These are phyloP conservation scores for Glyptemys insculpta DNA, from an alignment of 2,797 vertebrate genomes.

Conservation along the genomic window DNA sequence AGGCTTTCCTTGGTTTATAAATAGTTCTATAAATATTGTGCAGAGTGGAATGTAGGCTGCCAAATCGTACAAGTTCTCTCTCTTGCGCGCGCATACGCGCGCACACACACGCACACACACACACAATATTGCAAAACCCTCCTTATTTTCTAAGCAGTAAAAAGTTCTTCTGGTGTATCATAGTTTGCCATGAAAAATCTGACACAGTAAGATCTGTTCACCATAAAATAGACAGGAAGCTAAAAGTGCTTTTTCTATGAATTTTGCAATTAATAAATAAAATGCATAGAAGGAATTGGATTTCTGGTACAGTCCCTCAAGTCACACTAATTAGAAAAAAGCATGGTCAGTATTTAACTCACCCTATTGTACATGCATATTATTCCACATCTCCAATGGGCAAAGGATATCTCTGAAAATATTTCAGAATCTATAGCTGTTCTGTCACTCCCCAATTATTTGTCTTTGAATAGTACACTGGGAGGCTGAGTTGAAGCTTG, in stretches of 20 bases:
- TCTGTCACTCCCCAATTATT: not conserved
- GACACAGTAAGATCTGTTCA: not conserved
- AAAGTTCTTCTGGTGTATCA: not conserved
- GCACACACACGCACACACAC: too few species aligned
- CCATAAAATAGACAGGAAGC: not conserved
- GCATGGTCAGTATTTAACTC: not conserved
- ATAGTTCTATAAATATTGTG: not conserved
- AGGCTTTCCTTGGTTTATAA: not conserved
- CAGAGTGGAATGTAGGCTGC: not conserved
- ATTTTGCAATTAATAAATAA: not conserved
- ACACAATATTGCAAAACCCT: not conserved
- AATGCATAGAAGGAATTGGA: not conserved
- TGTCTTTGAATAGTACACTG: not conserved
- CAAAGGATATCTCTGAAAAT: not conserved
- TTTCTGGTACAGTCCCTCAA: not conserved
- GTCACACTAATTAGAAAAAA: not conserved
- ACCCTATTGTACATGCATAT: not conserved
- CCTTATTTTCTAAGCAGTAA: not conserved
- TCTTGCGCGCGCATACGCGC: too few species aligned
- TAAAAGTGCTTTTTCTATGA: not conserved
- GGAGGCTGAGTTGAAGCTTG: fast-evolving
- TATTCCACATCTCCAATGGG: not conserved
- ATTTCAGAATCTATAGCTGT: not conserved
- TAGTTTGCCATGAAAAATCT: not conserved
- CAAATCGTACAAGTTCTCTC: not conserved